Evolutionary conservation across 2,113 vertebrate genomes (phyloP).

Genomic region (Macquaria australasica): DNA sequence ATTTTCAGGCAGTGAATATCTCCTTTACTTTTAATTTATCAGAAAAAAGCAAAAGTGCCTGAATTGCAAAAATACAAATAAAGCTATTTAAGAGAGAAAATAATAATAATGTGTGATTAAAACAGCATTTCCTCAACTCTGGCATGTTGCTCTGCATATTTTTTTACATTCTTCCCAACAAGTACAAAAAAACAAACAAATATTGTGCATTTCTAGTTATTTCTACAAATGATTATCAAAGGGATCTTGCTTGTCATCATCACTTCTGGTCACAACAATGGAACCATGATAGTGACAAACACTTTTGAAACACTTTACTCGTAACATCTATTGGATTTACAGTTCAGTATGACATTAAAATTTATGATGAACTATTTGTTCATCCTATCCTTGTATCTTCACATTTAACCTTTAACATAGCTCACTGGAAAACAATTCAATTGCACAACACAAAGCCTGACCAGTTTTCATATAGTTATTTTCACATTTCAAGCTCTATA

Average conservation of each 20-base stretch:
- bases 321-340: constrained; percentile 1
- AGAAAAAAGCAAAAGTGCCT: constrained; percentile 8
- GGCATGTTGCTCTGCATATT: constrained; percentile 34
- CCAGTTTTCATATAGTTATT: constrained; percentile 1
- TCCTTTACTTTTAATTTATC: not conserved
- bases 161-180: not conserved
- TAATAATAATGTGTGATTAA: constrained; percentile 1
- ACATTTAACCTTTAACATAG: constrained; percentile 8
- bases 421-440: not conserved
- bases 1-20: constrained; percentile 26
- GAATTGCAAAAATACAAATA: not conserved
- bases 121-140: constrained; percentile 11
- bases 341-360: constrained; percentile 8
- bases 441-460: constrained; percentile 9
- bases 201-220: constrained; percentile 8
- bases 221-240: not conserved
- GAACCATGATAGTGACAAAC: not conserved
- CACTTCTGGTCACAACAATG: not conserved
- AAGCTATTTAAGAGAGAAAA: not conserved
- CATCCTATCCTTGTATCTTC: not conserved
- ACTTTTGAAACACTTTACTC: not conserved
- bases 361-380: not conserved
- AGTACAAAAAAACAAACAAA: constrained; percentile 10
- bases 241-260: not conserved
- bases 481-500: not conserved